Evolutionary conservation across 2,888 invertebrate genomes (phyloP), one percentile per base, ranked within the genome.

Genomic region (Nomada fabriciana): DNA sequence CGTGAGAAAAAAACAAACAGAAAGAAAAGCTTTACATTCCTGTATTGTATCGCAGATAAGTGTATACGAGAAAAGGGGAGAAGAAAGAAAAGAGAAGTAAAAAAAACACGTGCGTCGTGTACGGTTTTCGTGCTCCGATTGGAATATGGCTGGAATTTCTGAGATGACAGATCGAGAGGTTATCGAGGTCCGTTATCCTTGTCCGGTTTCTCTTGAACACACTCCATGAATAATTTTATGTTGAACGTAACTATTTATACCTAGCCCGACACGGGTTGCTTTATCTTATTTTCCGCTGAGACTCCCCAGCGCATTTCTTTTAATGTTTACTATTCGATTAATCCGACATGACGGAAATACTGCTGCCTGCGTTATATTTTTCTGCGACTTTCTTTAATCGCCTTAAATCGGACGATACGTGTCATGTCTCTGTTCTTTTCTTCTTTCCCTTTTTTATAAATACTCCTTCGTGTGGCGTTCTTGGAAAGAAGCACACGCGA

Each of bases 151-250:
- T 36, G 29, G 55, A 61, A 80, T 77, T 80, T 61, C 57, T 52
- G 63, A 47, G 36, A 64, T 60, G 80, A 73, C 80, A 69, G 68
- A 73, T 77, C 73, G 53, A 47, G 10, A 60, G 78, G 78, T 78
- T 78, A 81, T 81, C 78, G 23, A 18, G 52, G 42, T 69, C 43
- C n/a, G 36, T 60, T 52, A 59, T 71, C 47, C 42, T 61, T 61
- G 10, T 15, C 47, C 65, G 55, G 15, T 47, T 47, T 47, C 47
- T 47, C 47, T 13, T 15, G 15, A 47, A 47, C 47, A 47, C 2
- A 47, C 36, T 36, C 36, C 36, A 7, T 7, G 43, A 72, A 63
- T 23, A 68, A 59, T 67, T 80, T 71, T 15, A 23, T 64, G 20
- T 15, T n/a, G 36, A 64, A 52, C 18, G 25, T 50, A 61, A 20